phyloP scores from a whole-genome alignment of 2,113 vertebrate species.

The Laterallus jamaicensis region DNA sequence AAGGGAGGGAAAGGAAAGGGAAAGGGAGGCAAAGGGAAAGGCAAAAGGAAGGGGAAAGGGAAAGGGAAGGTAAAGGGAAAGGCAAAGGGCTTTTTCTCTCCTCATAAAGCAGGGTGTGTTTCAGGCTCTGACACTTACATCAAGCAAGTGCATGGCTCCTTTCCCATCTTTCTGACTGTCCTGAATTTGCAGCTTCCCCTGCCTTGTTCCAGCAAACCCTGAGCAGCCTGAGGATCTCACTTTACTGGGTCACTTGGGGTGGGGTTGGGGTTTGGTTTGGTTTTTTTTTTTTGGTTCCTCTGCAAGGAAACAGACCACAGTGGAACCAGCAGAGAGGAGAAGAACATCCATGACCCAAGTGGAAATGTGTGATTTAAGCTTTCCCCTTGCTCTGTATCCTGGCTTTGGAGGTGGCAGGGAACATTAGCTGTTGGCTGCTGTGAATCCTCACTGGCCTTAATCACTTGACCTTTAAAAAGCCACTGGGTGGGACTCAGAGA shows the following conservation, averaged over 20 bases:
- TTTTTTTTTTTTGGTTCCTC: not conserved
- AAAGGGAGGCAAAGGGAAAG: not conserved
- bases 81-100: not conserved
- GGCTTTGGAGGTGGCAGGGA: fast-evolving
- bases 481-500: not conserved
- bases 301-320: not conserved
- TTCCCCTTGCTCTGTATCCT: not conserved
- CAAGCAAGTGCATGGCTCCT: slow-evolving; percentile 22
- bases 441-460: not conserved
- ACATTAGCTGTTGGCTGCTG: not conserved
- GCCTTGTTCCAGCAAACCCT: not conserved
- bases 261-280: no score
- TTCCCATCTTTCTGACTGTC: not conserved
- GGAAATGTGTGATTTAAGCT: not conserved
- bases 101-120: slow-evolving; percentile 50
- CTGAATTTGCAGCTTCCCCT: not conserved
- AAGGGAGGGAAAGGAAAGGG: not conserved
- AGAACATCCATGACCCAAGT: not conserved
- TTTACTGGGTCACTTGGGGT: not conserved
- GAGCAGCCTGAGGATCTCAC: not conserved
- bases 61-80: no score
- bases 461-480: not conserved
- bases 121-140: not conserved
- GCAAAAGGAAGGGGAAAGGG: not conserved
- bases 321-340: fast-evolving